Percentiles rank a stretch among this genome's conserved stretches.
Conservation (phyloP, 2,113 vertebrate genomes). For the Camelus bactrianus region DNA sequence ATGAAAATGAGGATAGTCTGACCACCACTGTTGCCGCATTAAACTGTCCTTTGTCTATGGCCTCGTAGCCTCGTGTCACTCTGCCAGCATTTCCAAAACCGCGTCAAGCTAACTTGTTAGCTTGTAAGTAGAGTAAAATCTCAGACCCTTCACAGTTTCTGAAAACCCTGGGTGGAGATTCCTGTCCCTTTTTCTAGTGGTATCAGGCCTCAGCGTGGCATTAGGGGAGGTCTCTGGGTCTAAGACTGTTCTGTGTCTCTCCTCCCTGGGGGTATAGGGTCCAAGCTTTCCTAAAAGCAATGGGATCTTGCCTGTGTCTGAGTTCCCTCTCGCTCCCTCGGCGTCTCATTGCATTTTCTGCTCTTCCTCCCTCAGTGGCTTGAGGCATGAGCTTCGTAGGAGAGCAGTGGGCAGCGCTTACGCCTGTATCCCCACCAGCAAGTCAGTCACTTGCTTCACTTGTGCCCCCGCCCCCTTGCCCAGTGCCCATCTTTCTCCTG, state of each 20-base stretch:
- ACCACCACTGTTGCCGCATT: neutral
- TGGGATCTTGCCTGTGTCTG: neutral
- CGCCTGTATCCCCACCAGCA: rapidly evolving
- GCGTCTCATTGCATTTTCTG: neutral
- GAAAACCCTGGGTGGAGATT: neutral
- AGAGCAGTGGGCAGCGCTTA: neutral
- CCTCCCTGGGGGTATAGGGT: rapidly evolving
- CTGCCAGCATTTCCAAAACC: neutral
- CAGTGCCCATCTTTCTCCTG: neutral
- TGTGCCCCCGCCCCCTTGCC: neutral
- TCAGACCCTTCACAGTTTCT: neutral
- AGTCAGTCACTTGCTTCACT: neutral
- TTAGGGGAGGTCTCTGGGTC: neutral
- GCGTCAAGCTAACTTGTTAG: neutral
- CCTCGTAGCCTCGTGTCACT: neutral
- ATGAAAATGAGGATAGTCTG: neutral
- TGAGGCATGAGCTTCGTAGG: neutral
- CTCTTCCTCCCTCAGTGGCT: rapidly evolving
- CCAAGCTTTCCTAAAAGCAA: neutral
- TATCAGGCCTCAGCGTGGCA: neutral
- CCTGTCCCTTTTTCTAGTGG: neutral
- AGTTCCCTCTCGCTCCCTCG: neutral
- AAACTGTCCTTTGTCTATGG: neutral
- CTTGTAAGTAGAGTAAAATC: too few species aligned
- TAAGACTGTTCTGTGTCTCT: neutral